Evolutionary conservation across 2,797 vertebrate species (phyloP), one percentile per base, ranked within the genome.

Genomic region (Gila robusta): DNA sequence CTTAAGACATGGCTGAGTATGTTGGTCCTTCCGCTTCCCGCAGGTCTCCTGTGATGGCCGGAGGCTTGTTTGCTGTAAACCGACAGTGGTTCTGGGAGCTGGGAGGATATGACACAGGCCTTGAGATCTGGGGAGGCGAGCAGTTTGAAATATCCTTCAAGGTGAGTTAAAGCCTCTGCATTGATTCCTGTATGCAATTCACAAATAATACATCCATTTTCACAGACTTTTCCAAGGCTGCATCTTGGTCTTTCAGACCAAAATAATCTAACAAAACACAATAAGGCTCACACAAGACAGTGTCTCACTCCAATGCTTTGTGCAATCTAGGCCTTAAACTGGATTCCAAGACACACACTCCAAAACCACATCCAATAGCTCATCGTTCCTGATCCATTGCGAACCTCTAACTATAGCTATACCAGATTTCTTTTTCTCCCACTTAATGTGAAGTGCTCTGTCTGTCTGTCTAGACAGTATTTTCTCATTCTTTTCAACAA

Each of bases 81-180:
- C 95, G 95, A 28, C 95, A 94, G 37, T 97, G 97, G 97, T 97
- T 97, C 92, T 97, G 96, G 96, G 96, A 97, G 86, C 89, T 97
- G 85, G 97, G 97, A 90, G 97, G 97, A 82, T 97, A 97, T n/a
- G 97, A 97, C 87, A 96, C 97, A 81, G 97, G 97, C 39, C 93
- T 97, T 91, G 97, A 97, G 92, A 97, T 97, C 92, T 97, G 97
- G 97, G 97, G 97, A 90, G 97, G 97, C 91, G 97, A 97, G 89
- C 97, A 97, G 87, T 97, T 97, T 86, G 97, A 97, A 94, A 97
- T 97, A 90, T 97, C 97, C 28, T 97, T 97, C 86, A 97, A 97
- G 96, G 84, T 64, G 59, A 74, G 77, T 67, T 70, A 37, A 82
- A 23, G 35, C 32, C 44, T 72, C 44, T 54, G 2, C 44, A 32